Conservation (phyloP, 2,888 invertebrate genomes). For the Julus scanicus region DNA sequence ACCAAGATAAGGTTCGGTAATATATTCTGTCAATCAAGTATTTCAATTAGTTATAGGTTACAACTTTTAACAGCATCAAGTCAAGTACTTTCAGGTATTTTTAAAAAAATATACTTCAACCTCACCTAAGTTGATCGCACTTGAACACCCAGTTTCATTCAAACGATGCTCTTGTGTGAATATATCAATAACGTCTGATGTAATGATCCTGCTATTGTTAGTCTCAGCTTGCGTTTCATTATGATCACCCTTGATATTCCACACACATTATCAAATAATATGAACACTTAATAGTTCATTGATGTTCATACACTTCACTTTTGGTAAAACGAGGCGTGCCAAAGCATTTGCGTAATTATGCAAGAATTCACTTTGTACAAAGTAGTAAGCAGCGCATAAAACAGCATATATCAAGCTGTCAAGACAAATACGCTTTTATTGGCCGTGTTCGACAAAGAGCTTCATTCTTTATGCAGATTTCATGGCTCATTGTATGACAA, state of each 20-base stretch:
- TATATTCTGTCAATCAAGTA: too few species aligned
- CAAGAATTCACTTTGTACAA: not conserved
- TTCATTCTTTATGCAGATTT: constrained; percentile 11
- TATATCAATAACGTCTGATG: too few species aligned
- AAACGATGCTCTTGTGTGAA: too few species aligned
- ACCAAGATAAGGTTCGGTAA: too few species aligned
- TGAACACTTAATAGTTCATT: not conserved
- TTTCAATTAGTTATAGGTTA: too few species aligned
- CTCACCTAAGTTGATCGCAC: too few species aligned
- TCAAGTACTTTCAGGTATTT: too few species aligned
- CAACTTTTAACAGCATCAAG: too few species aligned
- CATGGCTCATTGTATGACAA: not conserved
- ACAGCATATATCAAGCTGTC: constrained; percentile 19
- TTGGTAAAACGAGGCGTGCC: not conserved
- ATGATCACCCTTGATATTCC: not conserved
- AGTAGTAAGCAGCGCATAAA: not conserved
- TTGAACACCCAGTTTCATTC: too few species aligned
- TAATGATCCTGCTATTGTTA: not conserved
- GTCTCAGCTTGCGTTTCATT: not conserved
- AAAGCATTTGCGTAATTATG: not conserved
- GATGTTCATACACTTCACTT: not conserved
- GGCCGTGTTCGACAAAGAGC: constrained; percentile 7
- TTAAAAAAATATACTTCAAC: too few species aligned
- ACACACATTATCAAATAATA: not conserved
- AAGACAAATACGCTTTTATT: constrained; percentile 7